Base-by-base conservation (phyloP, 2,888 invertebrate species). In the Heterodera filipjevi region DNA sequence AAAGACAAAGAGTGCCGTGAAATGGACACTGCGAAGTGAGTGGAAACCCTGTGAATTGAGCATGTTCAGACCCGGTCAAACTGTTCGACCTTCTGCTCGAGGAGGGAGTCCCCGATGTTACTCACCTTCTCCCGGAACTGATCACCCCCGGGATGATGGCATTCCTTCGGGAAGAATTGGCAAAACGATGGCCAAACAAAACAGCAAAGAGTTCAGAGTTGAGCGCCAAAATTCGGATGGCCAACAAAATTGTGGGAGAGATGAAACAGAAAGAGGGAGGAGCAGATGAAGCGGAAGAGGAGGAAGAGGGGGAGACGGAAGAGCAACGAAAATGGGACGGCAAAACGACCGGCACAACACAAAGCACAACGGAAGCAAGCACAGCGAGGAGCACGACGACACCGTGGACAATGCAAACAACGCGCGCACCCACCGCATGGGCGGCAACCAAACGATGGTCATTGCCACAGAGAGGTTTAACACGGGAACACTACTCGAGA, bases 21-120 rank as follows among this genome's bases (percentile, higher is more conserved):
- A 44, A 10, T 59, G 46, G 66, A 32, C 77, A 35, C 59, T 74
- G 59, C 44, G 44, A 76, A 77, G 77, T 77, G 64, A 77, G 77
- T 77, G 22, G n/a, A 70, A 14, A 16, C 16, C 6, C 32, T 27
- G 19, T n/a, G n/a, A n/a, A 32, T 14, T 46, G 19, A 66, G 16
- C 19, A 30, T 27, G 14, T 87, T 76, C 82, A 88, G 88, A 88
- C 81, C 86, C 88, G 14, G 80, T 88, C 32, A 82, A 83, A 71
- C 71, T 88, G 79, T 86, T 88, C 73, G 85, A 87, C 74, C 82
- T 84, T 81, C 78, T 88, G 71, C 80, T 78, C 8, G 79, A 81
- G 59, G 80, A 82, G 44, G 83, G 83, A 0, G 74, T 83, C 12
- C 83, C 81, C 14, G 86, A 88, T 78, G 82, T 88, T n/a, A 81